Evolutionary conservation across 2,888 invertebrate species (phyloP), one percentile per base, ranked within the genome.

Genomic region (Tipula unca): DNA sequence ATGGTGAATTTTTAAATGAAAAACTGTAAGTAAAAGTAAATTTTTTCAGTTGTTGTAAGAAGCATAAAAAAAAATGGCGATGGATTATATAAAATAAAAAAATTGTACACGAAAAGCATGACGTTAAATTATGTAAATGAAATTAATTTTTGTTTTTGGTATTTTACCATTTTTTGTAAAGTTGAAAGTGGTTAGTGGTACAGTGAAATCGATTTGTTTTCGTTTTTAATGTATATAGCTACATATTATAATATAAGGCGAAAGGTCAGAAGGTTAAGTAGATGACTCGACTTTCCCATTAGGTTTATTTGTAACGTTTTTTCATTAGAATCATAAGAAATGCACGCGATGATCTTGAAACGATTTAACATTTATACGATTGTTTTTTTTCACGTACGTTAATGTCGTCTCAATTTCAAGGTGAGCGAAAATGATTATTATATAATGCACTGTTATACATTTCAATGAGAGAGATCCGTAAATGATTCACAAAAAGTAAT

Each of bases 1-100:
- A 91, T 87, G 91, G 91, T 89, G 91, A 91, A 91, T 91, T 91
- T 90, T 89, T 91, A 89, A 91, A 91, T 89, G 91, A 91, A 90
- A 91, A 91, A 91, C 89, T 89, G 91, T 91, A 91, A 91, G 91
- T 91, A 87, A 85, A n/a, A 36, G 85, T 86, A 85, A 85, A 84
- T 86, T 86, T 88, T 86, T 87, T 86, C 89, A 91, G 29, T n/a
- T 35, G 29, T 14, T 32, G 32, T 84, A 69, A 54, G n/a, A n/a
- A 69, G 69, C 69, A 69, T 69, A 69, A 69, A 25, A 8, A 84
- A 84, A 35, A 84, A 84, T 84, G 83, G 83, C 83, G 29, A 10
- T n/a, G 83, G 83, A 84, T 84, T 84, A 84, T 35, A 84, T 84
- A 69, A 69, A 69, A 25, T 3, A 32, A 69, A 69, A 69, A 69